Evolutionary conservation across 2,888 invertebrate genomes (phyloP).

Genomic region (Dioctria rufipes): DNA sequence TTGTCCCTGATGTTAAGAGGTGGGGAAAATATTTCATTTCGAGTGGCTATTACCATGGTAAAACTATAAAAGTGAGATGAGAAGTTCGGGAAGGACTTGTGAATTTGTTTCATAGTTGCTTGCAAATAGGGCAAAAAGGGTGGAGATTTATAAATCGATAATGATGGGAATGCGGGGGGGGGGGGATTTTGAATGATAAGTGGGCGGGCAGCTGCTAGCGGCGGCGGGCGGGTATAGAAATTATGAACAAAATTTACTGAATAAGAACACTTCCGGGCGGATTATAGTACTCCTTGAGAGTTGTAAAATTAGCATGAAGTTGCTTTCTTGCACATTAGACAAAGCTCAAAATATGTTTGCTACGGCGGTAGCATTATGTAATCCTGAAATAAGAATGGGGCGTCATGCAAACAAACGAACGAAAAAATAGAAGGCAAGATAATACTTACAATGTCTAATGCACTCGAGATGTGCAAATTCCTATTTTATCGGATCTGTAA

Average conservation of each 20-base stretch:
- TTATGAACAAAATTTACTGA: slow-evolving; percentile 31
- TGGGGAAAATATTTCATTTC: slow-evolving; percentile 25
- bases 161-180: background rate
- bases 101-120: too few species aligned
- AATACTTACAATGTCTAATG: too few species aligned
- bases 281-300: slow-evolving; percentile 8
- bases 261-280: slow-evolving; percentile 4
- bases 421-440: too few species aligned
- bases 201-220: background rate
- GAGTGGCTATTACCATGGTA: background rate
- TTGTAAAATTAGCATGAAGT: slow-evolving; percentile 28
- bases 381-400: background rate
- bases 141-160: slow-evolving; percentile 11
- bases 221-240: background rate
- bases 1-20: slow-evolving; percentile 17
- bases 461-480: too few species aligned
- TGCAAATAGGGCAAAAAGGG: too few species aligned
- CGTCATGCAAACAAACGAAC: too few species aligned
- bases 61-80: background rate
- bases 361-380: background rate
- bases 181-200: background rate
- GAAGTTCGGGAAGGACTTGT: slow-evolving; percentile 15
- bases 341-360: background rate
- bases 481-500: too few species aligned
- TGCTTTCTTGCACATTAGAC: background rate